Percentiles rank a stretch among this genome's conserved stretches.
These are phyloP conservation scores for Ophion ellenae DNA, from an alignment of 2,888 invertebrate genomes.

Conservation along the genomic window DNA sequence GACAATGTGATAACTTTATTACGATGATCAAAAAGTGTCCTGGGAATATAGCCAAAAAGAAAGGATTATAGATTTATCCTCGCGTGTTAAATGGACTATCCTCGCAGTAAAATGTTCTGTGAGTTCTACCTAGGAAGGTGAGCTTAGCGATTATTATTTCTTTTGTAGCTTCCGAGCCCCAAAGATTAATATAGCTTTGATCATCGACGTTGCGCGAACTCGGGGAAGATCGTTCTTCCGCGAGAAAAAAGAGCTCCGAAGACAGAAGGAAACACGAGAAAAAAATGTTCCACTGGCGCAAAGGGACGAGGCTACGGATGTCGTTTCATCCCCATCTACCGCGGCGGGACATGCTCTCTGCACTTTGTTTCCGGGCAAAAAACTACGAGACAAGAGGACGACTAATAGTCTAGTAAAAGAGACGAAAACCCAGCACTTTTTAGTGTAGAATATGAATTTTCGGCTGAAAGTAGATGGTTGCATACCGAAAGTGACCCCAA, in stretches of 20 bases:
- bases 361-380: constrained; percentile 59
- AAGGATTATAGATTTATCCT: background rate
- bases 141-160: constrained; percentile 51
- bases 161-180: constrained; percentile 49
- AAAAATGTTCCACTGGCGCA: constrained; percentile 38
- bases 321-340: constrained; percentile 55
- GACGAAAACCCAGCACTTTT: too few species aligned
- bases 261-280: background rate
- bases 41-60: background rate
- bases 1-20: background rate
- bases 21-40: background rate
- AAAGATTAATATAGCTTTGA: constrained; percentile 71
- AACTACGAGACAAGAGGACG: constrained; percentile 20
- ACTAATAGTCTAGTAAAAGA: constrained; percentile 13
- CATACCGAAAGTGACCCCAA: too few species aligned
- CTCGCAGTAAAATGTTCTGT: constrained; percentile 35
- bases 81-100: constrained; percentile 35
- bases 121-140: constrained; percentile 1
- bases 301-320: constrained; percentile 38
- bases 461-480: too few species aligned
- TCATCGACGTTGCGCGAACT: constrained; percentile 46
- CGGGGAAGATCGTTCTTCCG: constrained; percentile 42
- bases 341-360: constrained; percentile 43
- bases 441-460: too few species aligned
- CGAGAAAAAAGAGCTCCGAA: constrained; percentile 8